Evolutionary conservation across 2,888 invertebrate genomes (phyloP).

Genomic region (Clanis bilineata): DNA sequence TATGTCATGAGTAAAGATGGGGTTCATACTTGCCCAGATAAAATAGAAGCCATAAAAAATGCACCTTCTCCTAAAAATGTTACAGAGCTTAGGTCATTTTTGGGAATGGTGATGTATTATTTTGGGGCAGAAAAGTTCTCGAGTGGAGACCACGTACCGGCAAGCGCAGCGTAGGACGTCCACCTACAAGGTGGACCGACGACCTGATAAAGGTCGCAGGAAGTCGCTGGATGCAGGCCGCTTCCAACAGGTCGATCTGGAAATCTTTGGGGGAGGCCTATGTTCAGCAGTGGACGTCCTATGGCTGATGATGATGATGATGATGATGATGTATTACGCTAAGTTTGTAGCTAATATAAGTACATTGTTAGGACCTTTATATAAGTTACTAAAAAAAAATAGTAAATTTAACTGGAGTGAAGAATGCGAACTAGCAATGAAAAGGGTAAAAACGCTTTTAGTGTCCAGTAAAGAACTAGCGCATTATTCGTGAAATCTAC

Average conservation of each 20-base stretch:
- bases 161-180: too few species aligned
- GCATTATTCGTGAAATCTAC: not conserved
- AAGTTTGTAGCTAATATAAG: slow-evolving; percentile 17
- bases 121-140: too few species aligned
- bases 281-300: too few species aligned
- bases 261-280: too few species aligned
- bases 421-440: slow-evolving; percentile 13
- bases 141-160: too few species aligned
- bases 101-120: slow-evolving; percentile 19
- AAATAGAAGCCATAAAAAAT: slow-evolving; percentile 15
- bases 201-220: too few species aligned
- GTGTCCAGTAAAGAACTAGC: not conserved
- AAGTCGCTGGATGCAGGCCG: too few species aligned
- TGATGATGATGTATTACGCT: too few species aligned
- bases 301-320: too few species aligned
- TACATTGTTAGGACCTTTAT: not conserved
- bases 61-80: slow-evolving; percentile 6
- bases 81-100: slow-evolving; percentile 12
- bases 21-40: slow-evolving; percentile 15
- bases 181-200: too few species aligned
- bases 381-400: not conserved
- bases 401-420: not conserved
- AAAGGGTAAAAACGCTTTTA: not conserved
- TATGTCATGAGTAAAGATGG: slow-evolving; percentile 13
- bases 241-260: too few species aligned